Conservation (phyloP, 2,888 invertebrate species). For the Ecliptopera silaceata region DNA sequence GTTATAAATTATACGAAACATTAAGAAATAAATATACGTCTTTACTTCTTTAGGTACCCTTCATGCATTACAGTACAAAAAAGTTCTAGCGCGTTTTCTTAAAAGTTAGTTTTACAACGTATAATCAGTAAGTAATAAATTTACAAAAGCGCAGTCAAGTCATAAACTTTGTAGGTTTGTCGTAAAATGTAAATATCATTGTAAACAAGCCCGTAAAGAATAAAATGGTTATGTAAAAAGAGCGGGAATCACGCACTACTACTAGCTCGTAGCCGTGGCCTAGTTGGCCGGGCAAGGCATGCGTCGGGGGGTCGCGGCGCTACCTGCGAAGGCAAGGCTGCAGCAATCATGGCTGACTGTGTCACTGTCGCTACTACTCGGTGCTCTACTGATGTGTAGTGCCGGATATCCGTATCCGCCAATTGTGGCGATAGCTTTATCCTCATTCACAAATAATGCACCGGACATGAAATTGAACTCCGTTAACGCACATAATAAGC, state of each 20-base stretch:
- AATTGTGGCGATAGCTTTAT: conserved; percentile 1
- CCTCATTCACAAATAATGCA: conserved; percentile 9
- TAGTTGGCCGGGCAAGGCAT: conserved; percentile 46
- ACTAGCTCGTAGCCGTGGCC: conserved; percentile 63
- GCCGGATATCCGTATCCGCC: conserved; percentile 22
- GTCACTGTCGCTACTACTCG: conserved; percentile 22
- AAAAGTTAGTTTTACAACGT: conserved; percentile 4
- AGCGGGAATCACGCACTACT: conserved; percentile 51
- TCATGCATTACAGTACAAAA: too few relatives aligned
- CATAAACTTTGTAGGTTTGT: conserved; percentile 22
- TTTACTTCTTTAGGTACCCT: too few relatives aligned
- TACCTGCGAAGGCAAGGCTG: conserved; percentile 18
- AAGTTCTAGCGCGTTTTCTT: conserved; percentile 2
- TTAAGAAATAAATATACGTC: too few relatives aligned
- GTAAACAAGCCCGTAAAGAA: conserved; percentile 30
- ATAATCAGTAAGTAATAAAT: conserved; percentile 13
- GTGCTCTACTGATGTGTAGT: conserved; percentile 5
- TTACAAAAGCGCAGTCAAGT: conserved; percentile 17
- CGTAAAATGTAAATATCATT: conserved; percentile 28
- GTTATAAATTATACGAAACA: too few relatives aligned
- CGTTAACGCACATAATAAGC: not conserved
- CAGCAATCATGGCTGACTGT: conserved; percentile 26
- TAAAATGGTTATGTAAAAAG: conserved; percentile 40
- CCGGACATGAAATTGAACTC: not conserved
- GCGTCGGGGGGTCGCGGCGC: conserved; percentile 32